Evolutionary conservation across 2,113 vertebrate species (phyloP), one percentile per base, ranked within the genome.

Genomic region (Theristicus caerulescens): DNA sequence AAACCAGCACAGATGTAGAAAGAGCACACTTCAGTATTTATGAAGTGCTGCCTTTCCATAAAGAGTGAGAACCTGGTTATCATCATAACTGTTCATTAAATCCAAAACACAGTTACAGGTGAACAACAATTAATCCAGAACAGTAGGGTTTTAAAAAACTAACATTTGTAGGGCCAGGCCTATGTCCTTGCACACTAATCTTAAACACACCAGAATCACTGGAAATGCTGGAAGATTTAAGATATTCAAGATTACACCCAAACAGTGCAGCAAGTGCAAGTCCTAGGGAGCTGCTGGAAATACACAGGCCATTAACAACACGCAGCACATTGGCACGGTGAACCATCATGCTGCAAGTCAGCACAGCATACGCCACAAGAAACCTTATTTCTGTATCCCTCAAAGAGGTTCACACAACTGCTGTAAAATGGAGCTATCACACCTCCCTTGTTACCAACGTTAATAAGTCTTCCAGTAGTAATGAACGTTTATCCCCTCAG

Each of bases 1-100:
- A 89, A 97, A 77, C 29, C 44, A 81, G 24, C n/a, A 61, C 78
- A 49, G 34, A 90, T 4, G 10, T 22, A 90, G 42, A 67, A 86
- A 83, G 26, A 78, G 21, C 44, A 52, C 32, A 52, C 7, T 70
- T 64, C 24, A 49, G 47, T 88, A 94, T 90, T 88, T 94, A 92
- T 65, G 47, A 90, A 93, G 94, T 88, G 73, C 40, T 82, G 38
- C 31, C 31, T 84, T 92, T 84, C 79, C 44, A 42, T 90, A 81
- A 86, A 11, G 74, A 4, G 57, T 19, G 36, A 95, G 67, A 94
- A 92, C 27, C 93, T 96, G 93, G 67, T 58, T 92, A 83, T 72
- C 93, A 77, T 97, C 74, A 81, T 32, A 91, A 70, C 86, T 81
- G 31, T 71, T 92, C 86, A 83, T 96, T 92, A 91, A 88, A 90